Percentiles rank a stretch among this genome's conserved stretches.
Evolutionary conservation across 2,888 invertebrate genomes (phyloP).

Genomic region (Dilophus febrilis): DNA sequence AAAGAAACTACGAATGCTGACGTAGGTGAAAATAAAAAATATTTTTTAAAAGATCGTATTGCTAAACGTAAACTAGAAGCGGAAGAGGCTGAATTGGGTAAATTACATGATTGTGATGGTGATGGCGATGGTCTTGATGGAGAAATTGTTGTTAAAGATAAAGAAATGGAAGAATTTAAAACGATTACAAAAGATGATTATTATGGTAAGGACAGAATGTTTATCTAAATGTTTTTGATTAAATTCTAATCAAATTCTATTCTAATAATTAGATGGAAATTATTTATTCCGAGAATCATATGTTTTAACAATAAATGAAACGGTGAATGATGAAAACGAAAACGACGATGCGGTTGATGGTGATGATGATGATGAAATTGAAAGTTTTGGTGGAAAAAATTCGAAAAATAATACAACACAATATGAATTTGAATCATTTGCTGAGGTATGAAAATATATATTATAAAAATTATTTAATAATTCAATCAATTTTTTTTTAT

Average conservation of each 20-base stretch:
- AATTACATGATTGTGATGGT: neutral
- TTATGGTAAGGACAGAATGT: neutral
- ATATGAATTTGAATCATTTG: conserved; percentile 5
- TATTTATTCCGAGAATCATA: conserved; percentile 3
- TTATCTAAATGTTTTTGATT: neutral
- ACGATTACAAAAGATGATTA: neutral
- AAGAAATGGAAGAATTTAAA: conserved; percentile 20
- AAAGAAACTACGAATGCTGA: neutral
- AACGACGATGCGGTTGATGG: conserved; percentile 13
- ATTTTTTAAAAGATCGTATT: conserved; percentile 6
- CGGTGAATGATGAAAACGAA: conserved; percentile 12
- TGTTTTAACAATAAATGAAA: conserved; percentile 1
- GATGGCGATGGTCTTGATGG: neutral
- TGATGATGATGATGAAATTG: conserved; percentile 6
- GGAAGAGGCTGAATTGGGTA: conserved; percentile 3
- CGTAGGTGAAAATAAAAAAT: conserved; percentile 1
- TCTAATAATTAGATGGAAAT: neutral
- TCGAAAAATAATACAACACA: conserved; percentile 7
- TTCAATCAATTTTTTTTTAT: conserved; percentile 14
- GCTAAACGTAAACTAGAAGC: conserved; percentile 5
- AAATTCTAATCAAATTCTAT: neutral
- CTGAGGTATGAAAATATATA: conserved; percentile 1
- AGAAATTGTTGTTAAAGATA: conserved; percentile 17
- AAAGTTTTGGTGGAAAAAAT: conserved; percentile 6
- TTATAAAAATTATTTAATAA: neutral